Evolutionary conservation across 2,888 invertebrate species (phyloP), one percentile per base, ranked within the genome.

Genomic region (Protodeltote pygarga): DNA sequence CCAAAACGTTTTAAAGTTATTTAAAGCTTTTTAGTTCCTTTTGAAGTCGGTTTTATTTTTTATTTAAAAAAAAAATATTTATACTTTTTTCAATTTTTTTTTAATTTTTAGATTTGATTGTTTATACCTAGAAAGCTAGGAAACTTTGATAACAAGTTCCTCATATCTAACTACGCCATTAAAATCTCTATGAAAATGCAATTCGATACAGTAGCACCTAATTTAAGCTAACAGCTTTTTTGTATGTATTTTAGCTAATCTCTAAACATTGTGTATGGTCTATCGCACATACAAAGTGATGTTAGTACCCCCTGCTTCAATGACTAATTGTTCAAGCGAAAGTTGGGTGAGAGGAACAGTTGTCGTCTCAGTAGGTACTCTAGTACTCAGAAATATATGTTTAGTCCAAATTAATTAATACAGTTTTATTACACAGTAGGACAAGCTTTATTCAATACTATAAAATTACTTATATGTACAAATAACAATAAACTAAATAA

Each of bases 261-360:
- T 59, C 27, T 40, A 68, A 68, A 68, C 51, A 68, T 63, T 46
- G 60, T 11, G 9, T 8, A 31, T 23, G 54, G 29, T 59, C 40
- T 23, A 40, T 16, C 51, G 45, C 29, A 38, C 57, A 39, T n/a
- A 34, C n/a, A 1, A 21, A 54, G 42, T 52, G 67, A 35, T 35
- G 46, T 51, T 29, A 35, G 31, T 37, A 20, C 1, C 38, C 52
- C 46, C 41, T 15, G 34, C 3, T 46, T 53, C 23, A 40, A 48
- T 58, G 59, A 42, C 51, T 47, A 64, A 52, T 46, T 39, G 46
- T 51, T 68, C 54, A 31, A 31, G 44, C 57, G 28, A 33, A 28
- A 41, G 23, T 49, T 55, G 48, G 65, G 65, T 54, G 20, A 11
- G 1, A 2, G n/a, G 1, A 15, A 21, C 20, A 14, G 46, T 54